Base-by-base conservation (phyloP, 35 echinoderm and acorn worm species). In the Apostichopus japonicus region DNA sequence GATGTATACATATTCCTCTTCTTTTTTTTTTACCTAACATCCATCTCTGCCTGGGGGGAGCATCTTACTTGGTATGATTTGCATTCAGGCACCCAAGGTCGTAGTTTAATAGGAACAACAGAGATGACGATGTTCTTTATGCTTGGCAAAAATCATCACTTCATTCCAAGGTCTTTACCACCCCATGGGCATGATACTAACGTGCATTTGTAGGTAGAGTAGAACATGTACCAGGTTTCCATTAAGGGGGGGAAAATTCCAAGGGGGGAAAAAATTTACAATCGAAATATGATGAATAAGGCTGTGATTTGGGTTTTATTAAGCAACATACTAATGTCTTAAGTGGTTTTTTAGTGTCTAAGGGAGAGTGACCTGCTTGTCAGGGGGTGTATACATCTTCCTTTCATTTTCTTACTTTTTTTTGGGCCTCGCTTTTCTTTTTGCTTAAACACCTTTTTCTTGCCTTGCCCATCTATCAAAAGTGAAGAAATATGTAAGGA, bases 181-280 rank as follows among this genome's bases (percentile, higher is more conserved):
- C 63, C 63, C 63, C 63, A 67, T 67, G 63, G 63, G 63, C 63
- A 67, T 67, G 63, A 67, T 67, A 67, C 63, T 67, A 67, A 67
- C 63, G 19, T 67, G 11, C 63, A 67, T 67, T 67, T 67, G 63
- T 67, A 67, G 63, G 11, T 67, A 67, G 63, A 67, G 5, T 67
- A 67, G 63, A 67, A 10, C 19, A 67, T 67, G 19, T 67, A 67
- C 63, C 63, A 10, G 63, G 63, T 67, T 67, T 67, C 63, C 63
- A 67, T 67, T 67, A 67, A 19, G 19, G 63, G 19, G 63, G 33
- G 33, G 63, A 19, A 67, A 15, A 67, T 67, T 67, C 63, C 63
- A 67, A 19, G 63, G 63, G 63, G 63, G 63, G 19, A 9, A 67
- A 67, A 33, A 44, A 44, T 44, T 44, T 44, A 44, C 33, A 44